Conservation (phyloP, 2,888 invertebrate species). For the Leucophora obtusa region DNA sequence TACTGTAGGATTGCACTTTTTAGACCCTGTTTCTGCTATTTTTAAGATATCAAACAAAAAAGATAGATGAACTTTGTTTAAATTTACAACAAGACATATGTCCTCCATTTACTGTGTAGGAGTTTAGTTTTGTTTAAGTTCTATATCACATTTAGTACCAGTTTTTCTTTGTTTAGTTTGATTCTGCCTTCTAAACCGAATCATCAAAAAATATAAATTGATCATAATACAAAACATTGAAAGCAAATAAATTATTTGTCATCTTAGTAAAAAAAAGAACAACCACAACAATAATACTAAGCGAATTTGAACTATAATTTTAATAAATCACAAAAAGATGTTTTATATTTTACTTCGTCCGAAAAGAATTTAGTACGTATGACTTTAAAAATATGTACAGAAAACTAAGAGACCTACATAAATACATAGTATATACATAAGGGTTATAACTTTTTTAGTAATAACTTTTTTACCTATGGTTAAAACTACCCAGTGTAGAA, state of each 20-base stretch:
- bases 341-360: not conserved
- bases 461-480: too few species aligned
- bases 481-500: too few species aligned
- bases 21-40: not conserved
- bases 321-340: slow-evolving; percentile 42
- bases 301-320: slow-evolving; percentile 49
- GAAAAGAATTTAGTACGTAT: not conserved
- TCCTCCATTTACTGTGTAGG: not conserved
- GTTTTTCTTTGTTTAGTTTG: not conserved
- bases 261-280: not conserved
- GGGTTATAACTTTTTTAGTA: too few species aligned
- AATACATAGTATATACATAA: not conserved
- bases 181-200: not conserved
- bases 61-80: not conserved
- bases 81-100: not conserved
- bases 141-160: not conserved
- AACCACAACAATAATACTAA: slow-evolving; percentile 25
- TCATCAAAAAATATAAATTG: not conserved
- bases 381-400: not conserved
- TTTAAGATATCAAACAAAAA: not conserved
- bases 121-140: not conserved
- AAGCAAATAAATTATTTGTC: slow-evolving; percentile 2
- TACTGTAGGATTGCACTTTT: not conserved
- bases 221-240: not conserved
- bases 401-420: not conserved